Evolutionary conservation across 2,797 vertebrate genomes (phyloP).

Genomic region (Syngnathus rostellatus): DNA sequence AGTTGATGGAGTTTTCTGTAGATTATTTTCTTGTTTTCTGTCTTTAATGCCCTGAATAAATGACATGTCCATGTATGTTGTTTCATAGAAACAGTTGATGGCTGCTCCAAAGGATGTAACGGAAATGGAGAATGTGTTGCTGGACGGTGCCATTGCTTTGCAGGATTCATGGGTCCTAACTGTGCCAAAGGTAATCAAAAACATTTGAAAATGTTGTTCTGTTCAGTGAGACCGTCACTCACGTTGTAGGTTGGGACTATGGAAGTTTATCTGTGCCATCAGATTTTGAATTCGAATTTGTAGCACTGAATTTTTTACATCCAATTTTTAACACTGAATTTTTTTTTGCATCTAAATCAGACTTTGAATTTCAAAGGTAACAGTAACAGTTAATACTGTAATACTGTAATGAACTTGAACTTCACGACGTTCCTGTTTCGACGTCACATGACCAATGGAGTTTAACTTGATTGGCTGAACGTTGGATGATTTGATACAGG

Average conservation of each 20-base stretch:
- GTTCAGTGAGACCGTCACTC: background rate
- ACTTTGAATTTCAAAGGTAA: no score
- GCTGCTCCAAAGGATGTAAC: slow-evolving; percentile 90
- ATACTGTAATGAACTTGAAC: no score
- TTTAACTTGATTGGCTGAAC: no score
- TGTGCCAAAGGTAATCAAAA: slow-evolving; percentile 83
- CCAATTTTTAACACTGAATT: no score
- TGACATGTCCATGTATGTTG: slow-evolving; percentile 12
- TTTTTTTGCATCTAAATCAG: no score
- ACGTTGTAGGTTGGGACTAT: background rate
- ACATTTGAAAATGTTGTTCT: background rate
- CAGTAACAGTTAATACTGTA: no score
- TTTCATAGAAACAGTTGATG: slow-evolving; percentile 80
- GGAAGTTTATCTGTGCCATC: no score
- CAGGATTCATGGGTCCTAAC: slow-evolving; percentile 89
- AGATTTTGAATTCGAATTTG: no score
- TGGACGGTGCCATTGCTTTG: slow-evolving; percentile 91
- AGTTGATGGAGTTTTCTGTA: slow-evolving; percentile 43
- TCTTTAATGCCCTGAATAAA: background rate
- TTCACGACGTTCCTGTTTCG: no score
- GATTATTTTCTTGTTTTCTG: slow-evolving; percentile 27
- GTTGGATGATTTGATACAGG: no score
- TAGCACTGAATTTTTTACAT: no score
- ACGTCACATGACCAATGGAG: no score
- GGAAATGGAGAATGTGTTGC: slow-evolving; percentile 94